A percentile compares a stretch with the other conserved stretches of the same genome.
Evolutionary conservation across 2,888 invertebrate genomes (phyloP).

Genomic region (Acleris literana): DNA sequence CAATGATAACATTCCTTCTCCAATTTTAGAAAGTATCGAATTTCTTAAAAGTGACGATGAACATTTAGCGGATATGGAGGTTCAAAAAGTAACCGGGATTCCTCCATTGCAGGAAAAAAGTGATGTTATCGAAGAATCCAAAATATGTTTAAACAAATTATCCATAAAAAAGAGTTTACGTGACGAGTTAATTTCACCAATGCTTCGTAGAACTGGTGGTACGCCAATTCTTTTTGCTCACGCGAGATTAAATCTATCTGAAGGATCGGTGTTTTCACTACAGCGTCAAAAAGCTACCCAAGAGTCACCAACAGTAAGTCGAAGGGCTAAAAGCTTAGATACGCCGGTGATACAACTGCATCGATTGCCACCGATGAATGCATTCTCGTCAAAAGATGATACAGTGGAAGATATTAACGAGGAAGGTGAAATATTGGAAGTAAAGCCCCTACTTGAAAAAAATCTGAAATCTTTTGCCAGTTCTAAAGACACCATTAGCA

Average conservation of each 20-base stretch:
- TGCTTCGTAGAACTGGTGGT: slow-evolving; percentile 88
- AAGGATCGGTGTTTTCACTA: slow-evolving; percentile 91
- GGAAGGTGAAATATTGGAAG: slow-evolving; percentile 85
- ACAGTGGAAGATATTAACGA: slow-evolving; percentile 91
- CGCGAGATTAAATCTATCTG: slow-evolving; percentile 91
- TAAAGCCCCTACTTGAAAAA: slow-evolving; percentile 81
- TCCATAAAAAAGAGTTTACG: slow-evolving; percentile 82
- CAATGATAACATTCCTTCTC: slow-evolving; percentile 86
- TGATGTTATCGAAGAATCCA: slow-evolving; percentile 56
- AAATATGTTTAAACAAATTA: slow-evolving; percentile 59
- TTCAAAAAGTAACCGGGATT: slow-evolving; percentile 80
- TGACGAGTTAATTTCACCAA: slow-evolving; percentile 88
- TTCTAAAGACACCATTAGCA: slow-evolving; percentile 69
- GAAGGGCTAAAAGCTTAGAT: slow-evolving; percentile 92
- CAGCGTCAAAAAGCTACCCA: slow-evolving; percentile 90
- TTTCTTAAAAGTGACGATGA: slow-evolving; percentile 85
- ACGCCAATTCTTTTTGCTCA: slow-evolving; percentile 91
- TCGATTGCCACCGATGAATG: slow-evolving; percentile 91
- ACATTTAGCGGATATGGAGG: slow-evolving; percentile 80
- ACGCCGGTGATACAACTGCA: slow-evolving; percentile 92
- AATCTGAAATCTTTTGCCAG: slow-evolving; percentile 44
- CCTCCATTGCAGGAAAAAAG: slow-evolving; percentile 64
- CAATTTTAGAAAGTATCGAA: slow-evolving; percentile 84
- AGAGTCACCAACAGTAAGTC: slow-evolving; percentile 88
- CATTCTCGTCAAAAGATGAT: slow-evolving; percentile 95